Evolutionary conservation across 2,113 vertebrate species (phyloP).

Genomic region (Sebastes fasciatus): DNA sequence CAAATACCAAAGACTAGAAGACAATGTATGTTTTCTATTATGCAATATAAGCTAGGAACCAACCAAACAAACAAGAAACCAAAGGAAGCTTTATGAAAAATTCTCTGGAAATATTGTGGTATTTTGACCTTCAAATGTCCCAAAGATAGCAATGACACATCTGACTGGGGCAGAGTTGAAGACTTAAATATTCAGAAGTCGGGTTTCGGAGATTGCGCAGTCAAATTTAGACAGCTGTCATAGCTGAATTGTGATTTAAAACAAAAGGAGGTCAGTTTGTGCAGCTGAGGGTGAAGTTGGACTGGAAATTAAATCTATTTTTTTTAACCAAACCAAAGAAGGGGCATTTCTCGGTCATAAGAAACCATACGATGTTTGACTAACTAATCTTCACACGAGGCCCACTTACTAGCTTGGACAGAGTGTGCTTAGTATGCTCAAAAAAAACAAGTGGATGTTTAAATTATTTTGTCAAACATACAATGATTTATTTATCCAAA

Average conservation of each 20-base stretch:
- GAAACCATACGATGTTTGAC: background rate
- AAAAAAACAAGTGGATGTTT: background rate
- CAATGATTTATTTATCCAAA: background rate
- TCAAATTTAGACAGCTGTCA: background rate
- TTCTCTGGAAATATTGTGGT: constrained; percentile 14
- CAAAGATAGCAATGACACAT: constrained; percentile 17
- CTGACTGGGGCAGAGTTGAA: background rate
- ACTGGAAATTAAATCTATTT: background rate
- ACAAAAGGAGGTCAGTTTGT: background rate
- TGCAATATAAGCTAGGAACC: constrained; percentile 80
- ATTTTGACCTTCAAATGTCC: constrained; percentile 29
- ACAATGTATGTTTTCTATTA: constrained; percentile 74
- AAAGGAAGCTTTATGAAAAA: constrained; percentile 61
- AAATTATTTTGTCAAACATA: constrained; percentile 8
- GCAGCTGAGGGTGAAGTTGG: background rate
- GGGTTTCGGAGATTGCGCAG: constrained; percentile 19
- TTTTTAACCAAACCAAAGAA: constrained; percentile 54
- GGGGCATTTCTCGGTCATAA: background rate
- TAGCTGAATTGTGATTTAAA: background rate
- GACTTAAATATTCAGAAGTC: constrained; percentile 4
- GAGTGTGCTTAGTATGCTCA: background rate
- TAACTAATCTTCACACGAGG: background rate
- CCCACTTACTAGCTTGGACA: background rate
- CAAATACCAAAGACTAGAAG: constrained; percentile 80
- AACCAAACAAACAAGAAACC: constrained; percentile 54